These are phyloP conservation scores for Hypercompe scribonia DNA, from an alignment of 2,888 invertebrate genomes.

Conservation along the genomic window DNA sequence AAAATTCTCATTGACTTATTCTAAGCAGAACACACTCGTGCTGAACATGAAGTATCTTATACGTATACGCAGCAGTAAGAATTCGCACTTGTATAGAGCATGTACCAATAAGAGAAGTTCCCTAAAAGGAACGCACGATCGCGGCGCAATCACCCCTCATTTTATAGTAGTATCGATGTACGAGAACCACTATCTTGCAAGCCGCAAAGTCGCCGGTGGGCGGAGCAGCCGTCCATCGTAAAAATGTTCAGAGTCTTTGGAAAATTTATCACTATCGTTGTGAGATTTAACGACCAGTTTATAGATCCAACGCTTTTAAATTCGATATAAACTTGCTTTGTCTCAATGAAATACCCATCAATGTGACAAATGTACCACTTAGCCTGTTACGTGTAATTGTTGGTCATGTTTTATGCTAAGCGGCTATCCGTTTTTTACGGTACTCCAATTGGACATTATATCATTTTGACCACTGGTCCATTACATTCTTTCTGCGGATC, in stretches of 20 bases:
- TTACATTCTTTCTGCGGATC: conserved; percentile 22
- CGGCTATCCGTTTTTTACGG: conserved; percentile 40
- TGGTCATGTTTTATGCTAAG: conserved; percentile 55
- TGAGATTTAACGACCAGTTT: conserved; percentile 85
- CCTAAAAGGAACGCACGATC: conserved; percentile 41
- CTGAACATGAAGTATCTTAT: background rate
- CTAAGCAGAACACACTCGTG: conserved; percentile 27
- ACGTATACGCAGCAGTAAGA: conserved; percentile 11
- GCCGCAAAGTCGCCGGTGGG: conserved; percentile 81
- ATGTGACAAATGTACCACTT: conserved; percentile 66
- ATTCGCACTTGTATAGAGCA: conserved; percentile 29
- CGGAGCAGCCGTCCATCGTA: conserved; percentile 79
- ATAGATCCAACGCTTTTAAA: conserved; percentile 82
- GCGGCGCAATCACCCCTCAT: conserved; percentile 57
- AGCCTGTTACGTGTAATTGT: conserved; percentile 60
- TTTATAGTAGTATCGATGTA: conserved; percentile 76
- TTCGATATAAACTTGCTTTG: conserved; percentile 79
- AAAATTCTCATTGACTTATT: conserved; percentile 1
- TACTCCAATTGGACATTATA: conserved; percentile 22
- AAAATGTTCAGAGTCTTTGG: conserved; percentile 74
- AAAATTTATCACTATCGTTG: conserved; percentile 83
- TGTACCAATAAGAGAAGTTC: conserved; percentile 37
- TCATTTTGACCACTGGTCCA: conserved; percentile 14
- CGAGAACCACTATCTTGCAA: conserved; percentile 65
- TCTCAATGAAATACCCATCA: conserved; percentile 71